These are phyloP conservation scores for Columba janthina DNA, from an alignment of 2,113 vertebrate genomes.

Conservation along the genomic window DNA sequence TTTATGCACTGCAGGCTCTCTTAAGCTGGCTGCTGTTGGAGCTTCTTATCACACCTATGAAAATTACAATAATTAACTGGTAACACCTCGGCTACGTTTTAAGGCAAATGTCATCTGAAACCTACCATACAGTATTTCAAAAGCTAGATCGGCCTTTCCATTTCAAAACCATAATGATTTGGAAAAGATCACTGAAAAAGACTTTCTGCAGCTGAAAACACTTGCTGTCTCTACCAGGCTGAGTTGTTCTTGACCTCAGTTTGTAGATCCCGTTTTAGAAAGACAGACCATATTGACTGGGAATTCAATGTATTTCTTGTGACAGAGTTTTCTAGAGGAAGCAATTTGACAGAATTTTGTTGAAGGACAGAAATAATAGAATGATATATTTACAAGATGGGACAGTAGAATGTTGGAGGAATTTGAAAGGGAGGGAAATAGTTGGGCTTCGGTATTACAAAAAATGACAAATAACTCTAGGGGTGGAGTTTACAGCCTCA, in stretches of 20 bases:
- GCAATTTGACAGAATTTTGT: conserved; percentile 21
- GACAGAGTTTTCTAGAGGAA: conserved; percentile 7
- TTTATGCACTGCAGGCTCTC: conserved; percentile 71
- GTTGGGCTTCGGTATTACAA: background rate
- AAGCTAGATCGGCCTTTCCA: conserved; percentile 46
- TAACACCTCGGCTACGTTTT: conserved; percentile 78
- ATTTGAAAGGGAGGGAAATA: background rate
- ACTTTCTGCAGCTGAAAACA: conserved; percentile 75
- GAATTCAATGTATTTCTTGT: conserved; percentile 38
- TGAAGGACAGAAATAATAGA: conserved; percentile 13
- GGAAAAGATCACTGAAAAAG: conserved; percentile 69
- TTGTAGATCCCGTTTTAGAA: conserved; percentile 34
- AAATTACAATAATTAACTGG: conserved; percentile 80
- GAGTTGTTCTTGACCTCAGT: conserved; percentile 56
- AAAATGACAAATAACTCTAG: background rate
- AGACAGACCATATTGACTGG: conserved; percentile 38
- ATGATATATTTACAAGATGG: background rate
- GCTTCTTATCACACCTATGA: conserved; percentile 65
- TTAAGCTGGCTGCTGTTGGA: conserved; percentile 62
- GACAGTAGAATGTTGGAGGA: background rate
- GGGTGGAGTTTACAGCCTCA: background rate
- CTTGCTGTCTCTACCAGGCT: conserved; percentile 68
- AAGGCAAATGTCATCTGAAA: conserved; percentile 74
- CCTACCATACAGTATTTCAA: conserved; percentile 68
- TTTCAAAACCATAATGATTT: conserved; percentile 61